These are phyloP conservation scores for Meghimatium bilineatum DNA, from an alignment of 2,888 invertebrate genomes.

Conservation along the genomic window DNA sequence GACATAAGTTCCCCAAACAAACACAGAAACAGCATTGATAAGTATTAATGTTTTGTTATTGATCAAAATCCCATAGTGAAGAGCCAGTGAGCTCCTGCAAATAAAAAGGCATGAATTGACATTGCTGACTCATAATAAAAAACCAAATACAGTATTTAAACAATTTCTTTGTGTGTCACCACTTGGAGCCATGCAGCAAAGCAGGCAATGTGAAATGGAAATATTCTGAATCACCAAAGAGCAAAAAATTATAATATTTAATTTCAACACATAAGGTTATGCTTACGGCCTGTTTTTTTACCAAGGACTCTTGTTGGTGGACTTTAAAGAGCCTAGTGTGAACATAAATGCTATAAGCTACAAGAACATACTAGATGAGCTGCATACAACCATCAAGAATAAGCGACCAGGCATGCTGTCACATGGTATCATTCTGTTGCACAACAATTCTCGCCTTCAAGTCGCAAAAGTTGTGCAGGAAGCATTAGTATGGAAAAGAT, in stretches of 20 bases:
- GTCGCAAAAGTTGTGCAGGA: background rate
- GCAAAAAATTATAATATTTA: background rate
- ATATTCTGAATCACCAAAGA: background rate
- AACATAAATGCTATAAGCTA: background rate
- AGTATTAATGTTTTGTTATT: constrained; percentile 29
- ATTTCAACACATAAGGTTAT: background rate
- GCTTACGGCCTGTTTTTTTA: background rate
- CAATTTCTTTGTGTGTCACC: background rate
- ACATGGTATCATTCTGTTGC: background rate
- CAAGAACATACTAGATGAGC: background rate
- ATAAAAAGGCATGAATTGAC: background rate
- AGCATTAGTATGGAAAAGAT: background rate
- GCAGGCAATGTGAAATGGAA: background rate
- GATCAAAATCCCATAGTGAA: constrained; percentile 43
- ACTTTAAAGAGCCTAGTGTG: background rate
- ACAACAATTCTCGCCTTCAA: background rate
- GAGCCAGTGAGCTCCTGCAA: constrained; percentile 34
- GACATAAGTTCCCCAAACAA: constrained; percentile 39
- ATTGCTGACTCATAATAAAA: background rate
- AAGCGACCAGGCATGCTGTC: background rate
- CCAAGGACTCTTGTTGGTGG: background rate
- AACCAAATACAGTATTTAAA: background rate
- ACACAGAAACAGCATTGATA: constrained; percentile 40
- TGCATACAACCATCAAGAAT: background rate
- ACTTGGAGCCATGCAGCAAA: background rate